A percentile compares a stretch with the other conserved stretches of the same genome.
These are phyloP conservation scores for Enteromius radiatus DNA, from an alignment of 2,797 vertebrate genomes.

Conservation along the genomic window DNA sequence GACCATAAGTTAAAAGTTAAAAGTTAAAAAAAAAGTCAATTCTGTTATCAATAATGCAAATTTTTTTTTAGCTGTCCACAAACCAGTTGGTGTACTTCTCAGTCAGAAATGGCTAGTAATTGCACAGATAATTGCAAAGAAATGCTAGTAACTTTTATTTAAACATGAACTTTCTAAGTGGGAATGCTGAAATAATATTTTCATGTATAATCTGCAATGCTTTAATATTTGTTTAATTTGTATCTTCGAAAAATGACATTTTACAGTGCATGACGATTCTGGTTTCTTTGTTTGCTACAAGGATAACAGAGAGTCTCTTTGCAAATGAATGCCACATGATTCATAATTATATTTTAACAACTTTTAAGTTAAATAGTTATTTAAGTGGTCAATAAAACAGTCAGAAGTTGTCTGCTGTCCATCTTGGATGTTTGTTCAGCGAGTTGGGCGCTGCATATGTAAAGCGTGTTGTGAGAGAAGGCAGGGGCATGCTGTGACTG, in stretches of 20 bases:
- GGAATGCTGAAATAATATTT: background rate
- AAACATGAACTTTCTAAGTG: background rate
- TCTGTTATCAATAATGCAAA: background rate
- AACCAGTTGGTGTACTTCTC: background rate
- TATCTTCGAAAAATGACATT: background rate
- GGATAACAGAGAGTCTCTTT: background rate
- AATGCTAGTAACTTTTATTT: background rate
- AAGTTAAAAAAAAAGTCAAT: background rate
- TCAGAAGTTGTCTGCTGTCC: slow-evolving; percentile 15
- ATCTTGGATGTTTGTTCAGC: slow-evolving; percentile 35
- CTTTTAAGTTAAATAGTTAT: slow-evolving; percentile 1
- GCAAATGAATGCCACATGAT: background rate
- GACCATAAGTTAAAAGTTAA: no score
- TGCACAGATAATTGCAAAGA: background rate
- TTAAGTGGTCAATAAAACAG: slow-evolving; percentile 19
- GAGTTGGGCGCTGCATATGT: slow-evolving; percentile 31
- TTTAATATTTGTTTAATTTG: background rate
- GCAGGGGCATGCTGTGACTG: slow-evolving; percentile 54
- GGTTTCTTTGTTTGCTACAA: background rate
- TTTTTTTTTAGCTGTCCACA: background rate
- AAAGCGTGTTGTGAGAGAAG: slow-evolving; percentile 46
- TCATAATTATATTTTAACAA: background rate
- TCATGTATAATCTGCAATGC: background rate
- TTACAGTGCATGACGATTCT: background rate
- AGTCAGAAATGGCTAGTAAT: background rate